Base-by-base conservation (phyloP, 1,140 invertebrate species). In the Helicoverpa zea region DNA sequence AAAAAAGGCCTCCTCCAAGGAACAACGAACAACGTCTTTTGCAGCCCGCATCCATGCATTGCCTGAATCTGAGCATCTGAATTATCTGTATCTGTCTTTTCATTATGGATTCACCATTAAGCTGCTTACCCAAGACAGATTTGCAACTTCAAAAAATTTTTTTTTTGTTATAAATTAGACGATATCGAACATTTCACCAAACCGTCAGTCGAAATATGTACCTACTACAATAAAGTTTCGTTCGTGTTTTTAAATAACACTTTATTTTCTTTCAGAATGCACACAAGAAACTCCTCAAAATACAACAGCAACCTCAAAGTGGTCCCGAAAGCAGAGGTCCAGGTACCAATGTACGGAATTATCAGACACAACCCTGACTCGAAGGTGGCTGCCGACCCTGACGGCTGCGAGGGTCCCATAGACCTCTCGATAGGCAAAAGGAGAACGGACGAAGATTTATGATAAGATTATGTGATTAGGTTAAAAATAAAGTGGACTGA, bases 401-500 rank as follows among this genome's bases (percentile, higher is more conserved):
- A 1, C n/a, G 73, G 66, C 12, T 64, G 86, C 9, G 90, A 91
- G 0, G 83, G 84, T 23, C 91, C 92, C 12, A 93, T 93, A 59
- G 92, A 93, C 63, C 81, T 93, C 14, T 90, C 91, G 16, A 88
- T 90, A 56, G 81, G 84, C 11, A 90, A 85, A 54, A 87, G 77
- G 66, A 87, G 63, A 43, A 66, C 70, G 11, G 81, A 81, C n/a
- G 73, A 74, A 18, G 77, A 49, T 68, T 35, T 70, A 75, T 30
- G 12, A 30, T 82, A 79, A 72, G 68, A 61, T 73, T 74, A 54
- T 47, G 7, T 43, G 2, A 52, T n/a, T 43, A 3, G 23, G 13
- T 0, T 35, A 49, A 72, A n/a, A 75, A 49, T 75, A 74, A 51
- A 16, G 5, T 18, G 35, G 30, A 75, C 9, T 61, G 13, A 56